Base-by-base conservation (phyloP, 1,140 invertebrate species). In the Diorhabda carinulata region DNA sequence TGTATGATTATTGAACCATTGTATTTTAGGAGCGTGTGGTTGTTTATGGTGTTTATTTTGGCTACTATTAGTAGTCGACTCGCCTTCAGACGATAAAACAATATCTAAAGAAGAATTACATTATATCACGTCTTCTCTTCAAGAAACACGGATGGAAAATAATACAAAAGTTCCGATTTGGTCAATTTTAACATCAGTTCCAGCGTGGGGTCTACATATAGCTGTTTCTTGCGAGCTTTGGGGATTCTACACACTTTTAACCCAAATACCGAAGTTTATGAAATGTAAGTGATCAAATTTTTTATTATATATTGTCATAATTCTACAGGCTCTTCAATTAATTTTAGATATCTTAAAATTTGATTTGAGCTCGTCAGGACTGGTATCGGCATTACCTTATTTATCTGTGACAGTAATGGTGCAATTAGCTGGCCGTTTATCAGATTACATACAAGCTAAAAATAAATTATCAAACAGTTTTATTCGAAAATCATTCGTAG, bases 221-320 rank as follows among this genome's bases (percentile, higher is more conserved):
- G 88, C 87, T 0, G 92, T 96, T 76, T 91, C 92, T 78, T 88
- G 91, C 1, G 91, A 95, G 76, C 93, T 92, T 77, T 97, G 94
- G 95, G 94, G 93, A 2, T 94, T 93, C 76, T 96, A 94, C 83
- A 96, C 92, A 3, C 85, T 98, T 60, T 83, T 98, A 61, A 95
- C 93, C 0, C 89, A 95, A 79, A 88, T 98, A 72, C 96, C 96
- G 0, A 91, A 88, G 2, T 98, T 95, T 77, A 89, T 98, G 84
- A 89, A 89, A 83, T 91, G 91, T 92, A 70, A 64, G 42, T 62
- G 60, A 47, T n/a, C 1, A 67, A 3, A 65, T 40, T 40, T 6
- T 41, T 56, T 47, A 57, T 57, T 56, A 9, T 52, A 64, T 43
- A 6, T 6, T 61, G 2, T 1, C 25, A 25, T 25, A 25, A 25